Evolutionary conservation across 2,797 vertebrate species (phyloP), one percentile per base, ranked within the genome.

Genomic region (Amniataba percoides): DNA sequence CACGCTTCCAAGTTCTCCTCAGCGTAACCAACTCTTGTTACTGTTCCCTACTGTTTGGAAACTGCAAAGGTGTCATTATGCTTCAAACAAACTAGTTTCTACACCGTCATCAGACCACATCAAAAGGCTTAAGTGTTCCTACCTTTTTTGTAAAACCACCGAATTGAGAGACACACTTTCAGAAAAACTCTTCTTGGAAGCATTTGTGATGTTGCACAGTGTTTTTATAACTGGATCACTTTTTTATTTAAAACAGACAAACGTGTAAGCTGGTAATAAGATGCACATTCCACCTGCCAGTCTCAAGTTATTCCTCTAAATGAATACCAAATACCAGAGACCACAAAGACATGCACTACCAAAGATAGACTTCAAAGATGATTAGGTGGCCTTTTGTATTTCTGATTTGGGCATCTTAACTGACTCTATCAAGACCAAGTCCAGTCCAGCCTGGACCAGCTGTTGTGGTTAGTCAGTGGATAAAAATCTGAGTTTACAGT

Each of bases 291-390:
- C 27, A 48, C 7, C 16, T 1, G 18, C 34, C 11, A 21, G 25
- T 45, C 43, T 59, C 39, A 9, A 0, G 3, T 9, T 25, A 19
- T 62, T 43, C 5, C 9, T 25, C 19, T 58, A 4, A 42, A 58
- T 2, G 3, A 57, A n/a, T n/a, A n/a, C n/a, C 51, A 39, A n/a
- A 27, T 16, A 25, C 56, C 0, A 11, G 12, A 1, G 0, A 3
- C 18, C 1, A 1, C 10, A 39, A 31, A 69, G 25, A 66, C 42
- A 42, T 6, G 1, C 25, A 53, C 18, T 27, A 51, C 14, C 34
- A 42, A 42, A 27, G 27, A 40, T 11, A 43, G 31, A 65, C 31
- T 65, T 23, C 21, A 11, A 36, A 14, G 46, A 43, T 6, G 0
- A 14, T 7, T 40, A 2, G 14, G 21, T 21, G n/a, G n/a, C 21